A percentile compares a stretch with the other conserved stretches of the same genome.
phyloP scores from a whole-genome alignment of 2,797 vertebrate genomes.

The Diglossa cyanea region DNA sequence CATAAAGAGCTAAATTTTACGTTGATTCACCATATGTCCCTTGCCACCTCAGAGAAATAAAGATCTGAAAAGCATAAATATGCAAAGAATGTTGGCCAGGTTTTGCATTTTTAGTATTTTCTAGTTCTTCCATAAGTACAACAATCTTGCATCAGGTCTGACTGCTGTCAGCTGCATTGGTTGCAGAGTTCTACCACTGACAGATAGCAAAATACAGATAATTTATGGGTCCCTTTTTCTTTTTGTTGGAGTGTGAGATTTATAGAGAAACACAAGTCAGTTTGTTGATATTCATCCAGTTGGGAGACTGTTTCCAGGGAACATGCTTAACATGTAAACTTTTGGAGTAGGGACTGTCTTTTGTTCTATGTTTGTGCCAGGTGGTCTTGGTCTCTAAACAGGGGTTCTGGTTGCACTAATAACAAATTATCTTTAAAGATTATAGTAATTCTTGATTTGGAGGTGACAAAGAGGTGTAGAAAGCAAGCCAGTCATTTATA shows the following conservation, averaged over 20 bases:
- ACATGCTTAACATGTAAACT: not conserved
- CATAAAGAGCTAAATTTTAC: conserved; percentile 7
- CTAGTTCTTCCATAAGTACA: not conserved
- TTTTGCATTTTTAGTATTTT: not conserved
- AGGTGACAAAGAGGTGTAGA: conserved; percentile 37
- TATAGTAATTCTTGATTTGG: conserved; percentile 1
- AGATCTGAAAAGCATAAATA: not conserved
- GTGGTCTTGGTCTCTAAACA: conserved; percentile 4
- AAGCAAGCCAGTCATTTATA: not conserved
- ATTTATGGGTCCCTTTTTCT: not conserved
- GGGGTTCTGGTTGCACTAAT: not conserved
- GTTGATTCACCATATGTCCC: not conserved
- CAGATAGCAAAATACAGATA: not conserved
- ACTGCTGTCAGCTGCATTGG: not conserved
- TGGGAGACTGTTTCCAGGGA: not conserved
- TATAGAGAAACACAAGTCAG: not conserved
- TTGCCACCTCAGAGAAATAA: conserved; percentile 12
- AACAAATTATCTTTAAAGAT: conserved; percentile 32
- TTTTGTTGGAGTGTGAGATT: not conserved
- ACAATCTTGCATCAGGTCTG: not conserved
- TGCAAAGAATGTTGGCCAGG: not conserved
- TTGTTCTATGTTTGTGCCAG: conserved; percentile 13
- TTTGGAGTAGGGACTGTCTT: not conserved
- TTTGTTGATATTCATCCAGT: not conserved
- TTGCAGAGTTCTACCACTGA: not conserved